These are phyloP conservation scores for Natator depressus DNA, from an alignment of 2,113 vertebrate species.

Conservation along the genomic window DNA sequence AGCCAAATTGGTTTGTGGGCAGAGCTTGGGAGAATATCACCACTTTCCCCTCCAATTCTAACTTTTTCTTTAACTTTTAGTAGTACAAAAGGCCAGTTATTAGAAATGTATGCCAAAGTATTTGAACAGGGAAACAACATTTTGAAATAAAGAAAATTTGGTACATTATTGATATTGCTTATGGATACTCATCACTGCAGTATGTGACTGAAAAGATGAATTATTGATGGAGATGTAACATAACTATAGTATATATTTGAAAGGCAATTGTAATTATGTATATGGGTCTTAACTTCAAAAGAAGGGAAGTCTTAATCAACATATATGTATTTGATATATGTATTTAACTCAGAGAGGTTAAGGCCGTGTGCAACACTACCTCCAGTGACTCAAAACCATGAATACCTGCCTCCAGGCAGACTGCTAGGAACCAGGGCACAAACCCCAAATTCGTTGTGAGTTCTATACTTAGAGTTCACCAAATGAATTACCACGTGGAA, in stretches of 20 bases:
- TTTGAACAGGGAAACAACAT: not conserved
- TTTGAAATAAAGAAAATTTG: not conserved
- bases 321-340: not conserved
- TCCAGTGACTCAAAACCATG: not conserved
- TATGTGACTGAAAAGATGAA: not conserved
- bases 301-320: not conserved
- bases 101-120: not conserved
- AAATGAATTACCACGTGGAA: not conserved
- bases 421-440: not conserved
- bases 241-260: not conserved
- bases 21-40: not conserved
- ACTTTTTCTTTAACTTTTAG: not conserved
- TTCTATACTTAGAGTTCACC: not conserved
- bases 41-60: rapidly evolving
- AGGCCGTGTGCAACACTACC: not conserved
- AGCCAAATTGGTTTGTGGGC: not conserved
- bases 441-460: not conserved
- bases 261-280: not conserved
- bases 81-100: not conserved
- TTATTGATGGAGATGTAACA: not conserved
- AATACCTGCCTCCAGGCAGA: not conserved
- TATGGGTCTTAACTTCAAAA: not conserved
- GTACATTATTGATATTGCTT: not conserved
- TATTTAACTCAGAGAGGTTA: not conserved
- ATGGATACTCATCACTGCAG: not conserved